Evolutionary conservation across 1,140 invertebrate species (phyloP), one percentile per base, ranked within the genome.

Genomic region (Polypedilum vanderplanki): DNA sequence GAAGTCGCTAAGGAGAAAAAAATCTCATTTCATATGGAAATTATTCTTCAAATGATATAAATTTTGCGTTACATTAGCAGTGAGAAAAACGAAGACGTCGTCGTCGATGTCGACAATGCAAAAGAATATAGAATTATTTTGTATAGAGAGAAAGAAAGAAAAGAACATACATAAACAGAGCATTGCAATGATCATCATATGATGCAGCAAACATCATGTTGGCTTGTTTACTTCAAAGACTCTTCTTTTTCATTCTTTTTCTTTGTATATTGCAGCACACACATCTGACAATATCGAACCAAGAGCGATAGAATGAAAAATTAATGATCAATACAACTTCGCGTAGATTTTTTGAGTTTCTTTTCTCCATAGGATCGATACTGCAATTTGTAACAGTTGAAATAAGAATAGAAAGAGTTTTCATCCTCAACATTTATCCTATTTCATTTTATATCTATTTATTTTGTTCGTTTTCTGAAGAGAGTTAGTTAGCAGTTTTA

Each of bases 1-100:
- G 15, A 46, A 57, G 15, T 57, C 4, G 4, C n/a, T 57, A 57
- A n/a, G 15, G 12, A 57, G 12, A 4, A 57, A 57, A 57, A n/a
- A 57, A n/a, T 57, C 46, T n/a, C 46, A 57, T 57, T 57, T 57
- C n/a, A 57, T 57, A 57, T 57, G 46, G 46, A 57, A 57, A 57
- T 57, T 57, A n/a, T 57, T 12, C 46, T n/a, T 57, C 46, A 57
- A 57, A 57, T 57, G 46, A 57, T 57, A 57, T 57, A 57, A 57
- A 57, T 57, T 57, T 57, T 57, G 12, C 46, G 8, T n/a, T 57
- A 4, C 3, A 4, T 15, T 33, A 33, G 24, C 24, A 33, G 24
- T 33, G 24, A 33, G 24, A 33, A 33, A 33, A 33, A 33, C 24
- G 24, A 33, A 33, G 24, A 33, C 24, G 24, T 33, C 24, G 24